Evolutionary conservation across 2,113 vertebrate species (phyloP), one percentile per base, ranked within the genome.

Genomic region (Rhinoptilus africanus): DNA sequence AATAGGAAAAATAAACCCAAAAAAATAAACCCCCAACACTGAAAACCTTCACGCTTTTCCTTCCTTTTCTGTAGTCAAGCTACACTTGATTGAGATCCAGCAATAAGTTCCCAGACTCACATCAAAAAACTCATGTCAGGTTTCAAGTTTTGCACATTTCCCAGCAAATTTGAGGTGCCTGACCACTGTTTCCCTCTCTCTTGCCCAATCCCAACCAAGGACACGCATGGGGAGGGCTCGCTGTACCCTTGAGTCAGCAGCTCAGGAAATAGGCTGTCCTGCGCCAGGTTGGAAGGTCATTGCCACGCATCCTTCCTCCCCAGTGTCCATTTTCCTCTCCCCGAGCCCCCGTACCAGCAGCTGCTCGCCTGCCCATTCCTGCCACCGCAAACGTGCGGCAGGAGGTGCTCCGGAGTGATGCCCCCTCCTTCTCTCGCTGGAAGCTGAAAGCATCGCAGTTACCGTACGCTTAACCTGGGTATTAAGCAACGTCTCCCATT

Each of bases 251-350:
- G 92, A 92, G 85, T 82, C 91, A 96, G 95, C 92, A 97, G 66
- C 87, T 92, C 94, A 92, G 95, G 95, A 97, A 96, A 92, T 45
- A 94, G 12, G 45, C 92, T 95, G 88, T 92, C 77, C 88, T 82
- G 60, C 41, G 8, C 93, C 93, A 96, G 91, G 85, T 89, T 95
- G 93, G 94, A 97, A 98, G 97, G 97, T 98, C 98, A 97, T 75
- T 92, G 85, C 83, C 94, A 93, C 39, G 94, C 97, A 97, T 96
- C 97, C 97, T 97, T 96, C 96, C 97, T 98, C 91, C 92, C 81
- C 79, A 95, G 59, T 91, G 92, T 96, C 94, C 94, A 96, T 67
- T 86, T 95, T 97, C 96, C 97, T 96, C 88, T 94, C 93, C 39
- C 88, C 13, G 9, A 96, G 91, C 77, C 92, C 78, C 96, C 4